A percentile compares a stretch with the other conserved stretches of the same genome.
These are phyloP conservation scores for Macaca mulatta DNA, from an alignment of 2,113 vertebrate species.

Conservation along the genomic window DNA sequence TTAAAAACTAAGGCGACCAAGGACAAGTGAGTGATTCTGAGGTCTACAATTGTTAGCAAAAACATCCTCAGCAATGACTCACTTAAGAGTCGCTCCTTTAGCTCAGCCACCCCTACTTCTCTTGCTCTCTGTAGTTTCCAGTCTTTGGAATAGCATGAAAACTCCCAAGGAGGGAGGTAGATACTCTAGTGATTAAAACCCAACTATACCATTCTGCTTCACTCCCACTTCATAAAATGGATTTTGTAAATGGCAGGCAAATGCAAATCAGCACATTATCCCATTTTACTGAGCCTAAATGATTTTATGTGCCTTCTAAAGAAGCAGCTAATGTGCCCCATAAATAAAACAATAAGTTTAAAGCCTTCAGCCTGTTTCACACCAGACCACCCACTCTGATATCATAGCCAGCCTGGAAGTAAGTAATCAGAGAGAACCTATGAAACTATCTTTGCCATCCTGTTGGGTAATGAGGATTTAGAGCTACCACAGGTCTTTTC, in stretches of 20 bases:
- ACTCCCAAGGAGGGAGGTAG: neutral
- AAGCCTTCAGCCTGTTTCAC: neutral
- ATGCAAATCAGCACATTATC: neutral
- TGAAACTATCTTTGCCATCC: neutral
- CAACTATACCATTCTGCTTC: neutral
- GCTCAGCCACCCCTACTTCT: neutral
- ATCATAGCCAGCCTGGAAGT: neutral
- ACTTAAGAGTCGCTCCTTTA: neutral
- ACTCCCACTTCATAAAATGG: slow-evolving; percentile 22
- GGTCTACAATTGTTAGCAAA: neutral
- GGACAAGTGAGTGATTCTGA: neutral
- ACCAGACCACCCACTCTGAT: neutral
- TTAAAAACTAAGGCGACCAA: neutral
- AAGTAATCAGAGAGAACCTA: neutral
- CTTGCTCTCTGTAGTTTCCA: neutral
- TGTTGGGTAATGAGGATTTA: neutral
- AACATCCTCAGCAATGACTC: neutral
- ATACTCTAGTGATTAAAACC: slow-evolving; percentile 29
- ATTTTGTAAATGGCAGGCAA: slow-evolving; percentile 19
- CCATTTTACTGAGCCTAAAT: neutral
- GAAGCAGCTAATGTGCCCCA: neutral
- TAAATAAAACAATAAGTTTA: slow-evolving; percentile 45
- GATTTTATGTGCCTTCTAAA: neutral
- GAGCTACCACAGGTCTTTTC: neutral
- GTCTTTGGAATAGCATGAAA: neutral